Base-by-base conservation (phyloP, 1,140 invertebrate species). In the Heliconius eleuchia region DNA sequence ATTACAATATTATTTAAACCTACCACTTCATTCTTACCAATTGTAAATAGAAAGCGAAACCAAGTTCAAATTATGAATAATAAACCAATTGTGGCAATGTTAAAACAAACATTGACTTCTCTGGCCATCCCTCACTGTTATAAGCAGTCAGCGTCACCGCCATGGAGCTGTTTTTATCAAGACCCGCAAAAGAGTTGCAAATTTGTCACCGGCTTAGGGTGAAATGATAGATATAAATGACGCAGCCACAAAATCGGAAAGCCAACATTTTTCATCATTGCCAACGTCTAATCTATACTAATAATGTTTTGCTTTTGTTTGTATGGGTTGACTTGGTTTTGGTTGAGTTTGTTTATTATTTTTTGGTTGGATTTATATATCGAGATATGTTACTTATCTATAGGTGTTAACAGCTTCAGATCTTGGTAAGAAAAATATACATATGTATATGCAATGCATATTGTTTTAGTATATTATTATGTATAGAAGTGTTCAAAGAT, bases 161-260 rank as follows among this genome's bases (percentile, higher is more conserved):
- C 86, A 86, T 86, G 87, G 87, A 83, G 77, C 84, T 87, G 90
- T 90, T 92, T 93, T 93, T 92, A 92, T 92, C 88, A 85, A 85
- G 73, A 77, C 82, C 86, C 91, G 88, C 90, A 89, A 93, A 91
- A 93, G 91, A 93, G 91, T 93, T 93, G 87, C 87, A 87, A 91
- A 93, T 93, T 93, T 93, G 91, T 92, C 91, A 92, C 87, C 84
- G 86, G 87, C 83, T 90, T 92, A 88, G 83, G 84, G 85, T 83
- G 83, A 83, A 86, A 83, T 88, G 88, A 92, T 92, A 87, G 87
- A 91, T 91, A 92, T 92, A 91, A 91, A 92, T 91, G 89, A 89
- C 77, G 76, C 73, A 77, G 80, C 78, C 78, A 78, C 74, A 72
- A 82, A 81, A 83, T 83, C 60, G 74, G 73, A 82, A 73, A 78